A percentile compares a stretch with the other conserved stretches of the same genome.
Evolutionary conservation across 2,797 vertebrate species (phyloP).

Genomic region (Xiphophorus birchmanni): DNA sequence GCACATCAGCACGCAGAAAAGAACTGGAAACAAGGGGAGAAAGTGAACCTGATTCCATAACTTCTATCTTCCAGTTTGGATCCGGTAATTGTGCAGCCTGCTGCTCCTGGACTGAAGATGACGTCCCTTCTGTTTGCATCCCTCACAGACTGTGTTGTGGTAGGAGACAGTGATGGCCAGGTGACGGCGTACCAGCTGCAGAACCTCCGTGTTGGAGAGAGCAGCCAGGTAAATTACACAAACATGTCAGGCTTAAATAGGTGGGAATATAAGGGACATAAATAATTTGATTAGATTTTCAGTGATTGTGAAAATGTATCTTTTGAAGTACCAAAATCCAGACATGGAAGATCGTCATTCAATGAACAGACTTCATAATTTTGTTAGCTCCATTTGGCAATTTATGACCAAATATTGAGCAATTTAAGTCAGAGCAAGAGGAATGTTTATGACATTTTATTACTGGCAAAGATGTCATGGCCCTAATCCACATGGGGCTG

Average conservation of each 20-base stretch:
- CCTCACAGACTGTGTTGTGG: constrained; percentile 84
- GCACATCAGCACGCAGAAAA: background rate
- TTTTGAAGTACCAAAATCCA: background rate
- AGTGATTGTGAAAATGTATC: background rate
- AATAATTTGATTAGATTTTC: too few species aligned
- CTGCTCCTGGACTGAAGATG: constrained; percentile 76
- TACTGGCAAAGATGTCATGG: too few species aligned
- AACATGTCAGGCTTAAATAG: background rate
- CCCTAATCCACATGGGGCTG: too few species aligned
- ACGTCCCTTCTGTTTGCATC: constrained; percentile 83
- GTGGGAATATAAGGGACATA: background rate
- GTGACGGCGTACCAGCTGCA: constrained; percentile 84
- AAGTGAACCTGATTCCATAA: background rate
- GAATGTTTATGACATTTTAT: too few species aligned
- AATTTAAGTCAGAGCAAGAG: too few species aligned
- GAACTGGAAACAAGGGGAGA: background rate
- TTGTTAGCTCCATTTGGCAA: too few species aligned
- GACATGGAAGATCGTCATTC: background rate
- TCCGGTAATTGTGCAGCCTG: constrained; percentile 78
- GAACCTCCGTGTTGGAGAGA: constrained; percentile 65
- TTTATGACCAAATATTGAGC: too few species aligned
- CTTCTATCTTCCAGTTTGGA: constrained; percentile 78
- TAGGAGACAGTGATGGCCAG: constrained; percentile 87
- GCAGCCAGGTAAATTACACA: constrained; percentile 69
- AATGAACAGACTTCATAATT: too few species aligned